Evolutionary conservation across 2,888 invertebrate genomes (phyloP), one percentile per base, ranked within the genome.

Genomic region (Scrobipalpa atriplicella): DNA sequence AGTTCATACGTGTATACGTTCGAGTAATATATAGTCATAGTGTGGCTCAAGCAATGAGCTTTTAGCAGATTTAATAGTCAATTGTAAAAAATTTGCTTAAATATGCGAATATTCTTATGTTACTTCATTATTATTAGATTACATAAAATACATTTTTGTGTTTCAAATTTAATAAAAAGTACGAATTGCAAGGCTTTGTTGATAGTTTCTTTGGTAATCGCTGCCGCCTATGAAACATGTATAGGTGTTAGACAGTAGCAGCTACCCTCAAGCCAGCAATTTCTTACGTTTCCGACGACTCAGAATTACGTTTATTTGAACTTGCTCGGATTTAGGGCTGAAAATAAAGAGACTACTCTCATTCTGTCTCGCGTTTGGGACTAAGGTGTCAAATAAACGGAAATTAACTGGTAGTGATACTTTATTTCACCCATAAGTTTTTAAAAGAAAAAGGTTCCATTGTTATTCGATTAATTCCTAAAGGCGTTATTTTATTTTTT

Each of bases 1-100:
- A 86, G 87, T 89, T 88, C 88, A 89, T 87, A 83, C 82, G 83
- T 84, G 81, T 86, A 82, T 82, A 84, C 78, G 73, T 71, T 77
- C 71, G 71, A 73, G 74, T 83, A 80, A 83, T 81, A 79, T 81
- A 76, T 79, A 80, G 82, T 56, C 54, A 13, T 5, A 10, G 69
- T 64, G 36, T 71, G 75, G 69, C 67, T 5, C 62, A 71, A 73
- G 62, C 11, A 21, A 64, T 19, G 19, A 10, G 54, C 56, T 39
- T 43, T 7, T 2, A 41, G 41, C 39, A 18, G 19, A 9, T 39
- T 58, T 16, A 7, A 47, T 47, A 47, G n/a, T 47, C 47, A n/a
- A 47, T 16, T n/a, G 16, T 16, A 47, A 5, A 6, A n/a, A 39
- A 39, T 47, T 16, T 13, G n/a, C 2, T n/a, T 47, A 16, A 29